A percentile compares a stretch with the other conserved stretches of the same genome.
Evolutionary conservation across 2,888 invertebrate genomes (phyloP).

Genomic region (Heteromyza rotundicornis): DNA sequence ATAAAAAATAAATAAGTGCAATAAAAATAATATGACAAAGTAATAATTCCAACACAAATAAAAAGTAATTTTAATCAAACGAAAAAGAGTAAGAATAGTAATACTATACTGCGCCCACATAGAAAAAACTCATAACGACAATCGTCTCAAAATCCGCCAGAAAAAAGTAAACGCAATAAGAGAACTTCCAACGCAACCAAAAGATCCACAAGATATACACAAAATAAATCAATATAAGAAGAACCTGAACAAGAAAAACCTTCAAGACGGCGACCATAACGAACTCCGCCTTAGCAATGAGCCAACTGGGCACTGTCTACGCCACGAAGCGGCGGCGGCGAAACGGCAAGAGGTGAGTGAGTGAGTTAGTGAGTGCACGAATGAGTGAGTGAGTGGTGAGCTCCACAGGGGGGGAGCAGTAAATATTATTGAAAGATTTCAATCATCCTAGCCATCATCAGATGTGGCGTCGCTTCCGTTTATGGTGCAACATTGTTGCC

Average conservation of each 20-base stretch:
- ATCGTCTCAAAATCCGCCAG: neutral
- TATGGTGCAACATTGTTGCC: constrained; percentile 2
- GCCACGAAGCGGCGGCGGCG: constrained; percentile 93
- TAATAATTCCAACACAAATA: too few relatives aligned
- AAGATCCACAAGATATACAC: neutral
- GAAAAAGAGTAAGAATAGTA: constrained; percentile 25
- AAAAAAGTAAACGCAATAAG: constrained; percentile 16
- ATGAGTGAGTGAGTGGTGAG: constrained; percentile 26
- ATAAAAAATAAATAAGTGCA: too few relatives aligned
- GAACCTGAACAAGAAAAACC: constrained; percentile 33
- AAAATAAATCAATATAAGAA: neutral
- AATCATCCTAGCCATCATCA: too few relatives aligned
- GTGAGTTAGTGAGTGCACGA: neutral
- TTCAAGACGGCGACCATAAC: constrained; percentile 61
- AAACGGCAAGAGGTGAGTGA: constrained; percentile 91
- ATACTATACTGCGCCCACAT: constrained; percentile 8
- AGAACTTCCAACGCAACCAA: constrained; percentile 10
- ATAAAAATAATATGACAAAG: too few relatives aligned
- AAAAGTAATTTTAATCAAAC: too few relatives aligned
- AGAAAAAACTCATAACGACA: constrained; percentile 4
- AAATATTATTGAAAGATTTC: constrained; percentile 43
- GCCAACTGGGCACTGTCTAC: constrained; percentile 94
- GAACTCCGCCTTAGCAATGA: constrained; percentile 69
- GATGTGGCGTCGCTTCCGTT: constrained; percentile 14
- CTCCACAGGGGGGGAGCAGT: constrained; percentile 33